Conservation (phyloP, 2,888 invertebrate species). For the Brachylomia viminalis region DNA sequence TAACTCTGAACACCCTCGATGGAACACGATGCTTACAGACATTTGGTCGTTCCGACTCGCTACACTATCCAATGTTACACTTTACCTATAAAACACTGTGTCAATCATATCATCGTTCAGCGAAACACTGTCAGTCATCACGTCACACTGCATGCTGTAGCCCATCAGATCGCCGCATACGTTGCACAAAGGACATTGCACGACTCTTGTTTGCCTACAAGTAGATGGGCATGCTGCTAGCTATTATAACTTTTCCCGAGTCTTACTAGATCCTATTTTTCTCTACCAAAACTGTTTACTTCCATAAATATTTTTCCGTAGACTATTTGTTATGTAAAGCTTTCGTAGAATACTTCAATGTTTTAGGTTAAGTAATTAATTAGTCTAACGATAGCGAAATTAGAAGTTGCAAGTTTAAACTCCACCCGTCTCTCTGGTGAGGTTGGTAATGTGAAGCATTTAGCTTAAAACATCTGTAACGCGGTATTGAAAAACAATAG, state of each 20-base stretch:
- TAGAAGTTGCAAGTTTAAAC: neutral
- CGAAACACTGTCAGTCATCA: too few relatives aligned
- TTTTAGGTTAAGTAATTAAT: neutral
- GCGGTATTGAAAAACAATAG: constrained; percentile 31
- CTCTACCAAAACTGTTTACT: neutral
- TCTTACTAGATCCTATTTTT: constrained; percentile 11
- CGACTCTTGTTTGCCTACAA: neutral
- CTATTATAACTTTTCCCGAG: neutral
- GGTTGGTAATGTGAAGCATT: neutral
- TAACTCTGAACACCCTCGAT: neutral
- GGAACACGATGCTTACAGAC: neutral
- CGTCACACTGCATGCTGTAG: constrained; percentile 37
- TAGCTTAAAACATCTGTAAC: neutral
- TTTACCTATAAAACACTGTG: neutral
- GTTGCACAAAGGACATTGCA: constrained; percentile 28
- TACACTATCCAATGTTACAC: neutral
- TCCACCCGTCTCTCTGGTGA: neutral
- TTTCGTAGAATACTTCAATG: constrained; percentile 1
- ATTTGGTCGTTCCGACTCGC: neutral
- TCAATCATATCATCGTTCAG: too few relatives aligned
- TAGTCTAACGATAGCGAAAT: too few relatives aligned
- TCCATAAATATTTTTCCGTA: neutral
- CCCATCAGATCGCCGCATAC: constrained; percentile 36
- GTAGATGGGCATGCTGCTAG: constrained; percentile 24
- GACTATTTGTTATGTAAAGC: neutral